These are phyloP conservation scores for Syritta pipiens DNA, from an alignment of 2,888 invertebrate genomes.

Conservation along the genomic window DNA sequence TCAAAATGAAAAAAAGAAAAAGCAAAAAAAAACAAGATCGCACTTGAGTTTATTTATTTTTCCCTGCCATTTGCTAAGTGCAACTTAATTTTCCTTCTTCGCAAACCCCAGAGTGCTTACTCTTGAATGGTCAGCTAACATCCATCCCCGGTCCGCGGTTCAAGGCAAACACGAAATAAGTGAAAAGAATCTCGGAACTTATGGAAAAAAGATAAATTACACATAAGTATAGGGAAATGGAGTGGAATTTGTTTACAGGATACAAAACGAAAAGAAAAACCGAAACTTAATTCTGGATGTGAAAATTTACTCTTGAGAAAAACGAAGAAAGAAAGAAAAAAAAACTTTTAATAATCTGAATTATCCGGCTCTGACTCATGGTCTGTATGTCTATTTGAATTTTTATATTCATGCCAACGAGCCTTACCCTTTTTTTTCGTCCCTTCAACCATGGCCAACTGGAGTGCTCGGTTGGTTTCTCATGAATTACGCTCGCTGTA, in stretches of 20 bases:
- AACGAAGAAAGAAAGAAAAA: background rate
- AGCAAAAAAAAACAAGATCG: too few relatives aligned
- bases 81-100: conserved; percentile 5
- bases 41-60: too few relatives aligned
- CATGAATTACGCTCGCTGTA: conserved; percentile 7
- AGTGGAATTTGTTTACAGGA: conserved; percentile 16
- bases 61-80: background rate
- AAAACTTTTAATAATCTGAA: conserved; percentile 60
- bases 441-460: conserved; percentile 14
- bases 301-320: conserved; percentile 29
- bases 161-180: conserved; percentile 1
- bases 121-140: background rate
- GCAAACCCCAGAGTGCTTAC: too few relatives aligned
- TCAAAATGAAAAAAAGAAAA: too few relatives aligned
- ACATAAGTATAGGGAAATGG: conserved; percentile 41
- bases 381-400: conserved; percentile 22
- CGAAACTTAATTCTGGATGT: conserved; percentile 17
- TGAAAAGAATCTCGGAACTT: conserved; percentile 3
- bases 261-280: conserved; percentile 2
- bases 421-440: background rate
- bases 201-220: conserved; percentile 37
- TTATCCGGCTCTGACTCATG: conserved; percentile 30
- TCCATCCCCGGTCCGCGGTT: background rate
- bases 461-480: conserved; percentile 17
- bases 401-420: conserved; percentile 42